Percentiles rank a stretch among this genome's conserved stretches.
Conservation (phyloP, 2,888 invertebrate genomes). For the Amphiduros pacificus region DNA sequence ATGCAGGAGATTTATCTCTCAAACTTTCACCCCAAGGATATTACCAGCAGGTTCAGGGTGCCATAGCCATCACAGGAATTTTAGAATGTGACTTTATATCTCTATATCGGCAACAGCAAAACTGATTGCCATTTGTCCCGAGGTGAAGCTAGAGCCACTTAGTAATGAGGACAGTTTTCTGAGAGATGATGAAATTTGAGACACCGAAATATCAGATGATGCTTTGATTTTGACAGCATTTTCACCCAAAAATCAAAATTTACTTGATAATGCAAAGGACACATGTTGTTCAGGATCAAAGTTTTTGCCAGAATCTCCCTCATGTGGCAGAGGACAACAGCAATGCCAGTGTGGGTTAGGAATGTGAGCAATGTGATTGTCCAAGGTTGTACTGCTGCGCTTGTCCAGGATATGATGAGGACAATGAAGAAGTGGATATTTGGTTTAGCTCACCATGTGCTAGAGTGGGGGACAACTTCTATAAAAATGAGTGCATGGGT, state of each 20-base stretch:
- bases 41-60: constrained; percentile 13
- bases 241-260: background rate
- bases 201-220: background rate
- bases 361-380: constrained; percentile 9
- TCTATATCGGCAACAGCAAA: too few relatives aligned
- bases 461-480: background rate
- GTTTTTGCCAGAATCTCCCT: background rate
- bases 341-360: constrained; percentile 4
- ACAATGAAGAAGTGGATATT: background rate
- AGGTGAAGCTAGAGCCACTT: background rate
- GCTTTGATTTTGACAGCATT: too few relatives aligned
- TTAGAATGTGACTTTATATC: constrained; percentile 1
- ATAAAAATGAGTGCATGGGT: background rate
- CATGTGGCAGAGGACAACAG: background rate
- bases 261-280: background rate
- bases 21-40: too few relatives aligned
- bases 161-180: background rate
- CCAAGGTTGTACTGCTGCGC: constrained; percentile 10
- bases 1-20: too few relatives aligned
- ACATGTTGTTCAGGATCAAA: too few relatives aligned
- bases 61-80: constrained; percentile 2
- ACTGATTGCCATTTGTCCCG: too few relatives aligned
- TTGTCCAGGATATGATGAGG: background rate
- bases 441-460: background rate
- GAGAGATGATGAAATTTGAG: background rate